Evolutionary conservation across 2,113 vertebrate species (phyloP).

Genomic region (Taxidea taxus): DNA sequence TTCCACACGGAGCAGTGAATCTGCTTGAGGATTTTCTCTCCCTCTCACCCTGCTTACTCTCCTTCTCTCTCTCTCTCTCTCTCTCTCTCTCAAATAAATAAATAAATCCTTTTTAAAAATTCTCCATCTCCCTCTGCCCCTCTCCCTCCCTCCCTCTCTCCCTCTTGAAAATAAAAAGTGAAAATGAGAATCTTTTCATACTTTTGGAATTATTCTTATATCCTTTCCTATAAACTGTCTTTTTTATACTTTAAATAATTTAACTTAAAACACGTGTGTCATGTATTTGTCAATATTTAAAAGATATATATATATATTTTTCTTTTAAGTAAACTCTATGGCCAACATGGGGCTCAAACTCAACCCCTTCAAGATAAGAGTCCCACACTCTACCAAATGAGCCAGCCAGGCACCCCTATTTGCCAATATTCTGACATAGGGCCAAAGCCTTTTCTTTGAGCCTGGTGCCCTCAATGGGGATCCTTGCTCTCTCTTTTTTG

Average conservation of each 20-base stretch:
- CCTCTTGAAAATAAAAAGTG: background rate
- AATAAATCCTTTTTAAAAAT: background rate
- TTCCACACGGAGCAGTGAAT: no score
- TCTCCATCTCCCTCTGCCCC: background rate
- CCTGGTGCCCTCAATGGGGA: background rate
- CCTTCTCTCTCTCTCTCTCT: no score
- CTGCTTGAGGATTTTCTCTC: background rate
- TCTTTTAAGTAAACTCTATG: background rate
- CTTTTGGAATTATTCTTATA: background rate
- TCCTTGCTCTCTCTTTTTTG: background rate
- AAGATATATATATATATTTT: background rate
- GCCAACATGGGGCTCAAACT: background rate
- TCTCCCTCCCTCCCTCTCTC: background rate
- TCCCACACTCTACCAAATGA: background rate
- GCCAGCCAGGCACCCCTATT: background rate
- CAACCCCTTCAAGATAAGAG: background rate
- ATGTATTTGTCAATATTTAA: background rate
- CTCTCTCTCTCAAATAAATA: background rate
- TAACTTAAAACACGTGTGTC: background rate
- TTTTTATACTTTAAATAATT: background rate
- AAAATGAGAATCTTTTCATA: background rate
- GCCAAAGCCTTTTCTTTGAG: background rate
- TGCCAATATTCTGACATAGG: background rate
- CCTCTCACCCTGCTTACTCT: background rate
- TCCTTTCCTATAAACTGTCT: background rate